Evolutionary conservation across 1,140 invertebrate genomes (phyloP), one percentile per base, ranked within the genome.

Genomic region (Drosophila novamexicana): DNA sequence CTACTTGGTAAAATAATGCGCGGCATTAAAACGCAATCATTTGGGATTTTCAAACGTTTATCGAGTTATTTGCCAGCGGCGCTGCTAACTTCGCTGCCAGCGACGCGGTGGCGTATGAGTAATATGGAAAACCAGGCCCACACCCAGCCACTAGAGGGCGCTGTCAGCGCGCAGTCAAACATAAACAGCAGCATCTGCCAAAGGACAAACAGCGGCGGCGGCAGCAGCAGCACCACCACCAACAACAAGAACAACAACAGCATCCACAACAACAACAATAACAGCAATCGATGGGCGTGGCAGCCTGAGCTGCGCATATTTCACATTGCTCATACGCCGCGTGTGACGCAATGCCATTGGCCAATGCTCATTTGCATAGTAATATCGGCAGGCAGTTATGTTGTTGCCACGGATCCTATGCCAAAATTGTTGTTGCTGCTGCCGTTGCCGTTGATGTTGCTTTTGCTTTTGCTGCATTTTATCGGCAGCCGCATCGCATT

Each of bases 21-120:
- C 75, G 83, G 90, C 90, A 91, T 91, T 91, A 91, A 91, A 91
- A 91, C 91, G 90, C 90, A 91, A 91, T 91, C 90, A 91, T 91
- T 91, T 85, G 90, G 90, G 90, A 91, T 91, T 91, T 91, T 89
- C 86, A 88, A 90, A 90, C 90, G 79, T 91, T 91, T 91, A 91
- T 91, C 90, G 90, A 91, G 79, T 79, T 89, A 79, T 73, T 72
- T 78, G 85, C 85, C 80, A 45, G 40, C 75, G 80, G 81, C 84
- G 39, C 57, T 50, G 59, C 32, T 34, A 36, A 22, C 73, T 34
- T 50, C 74, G 66, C 67, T 68, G 80, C 47, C 76, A 47, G 52
- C 66, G 50, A 44, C 67, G 45, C 80, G 84, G 57, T 88, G 84
- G 84, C 84, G 84, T 88, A 88, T 88, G 84, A 89, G 84, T 88